Base-by-base conservation (phyloP, 2,888 invertebrate species). In the Agriopis aurantiaria region DNA sequence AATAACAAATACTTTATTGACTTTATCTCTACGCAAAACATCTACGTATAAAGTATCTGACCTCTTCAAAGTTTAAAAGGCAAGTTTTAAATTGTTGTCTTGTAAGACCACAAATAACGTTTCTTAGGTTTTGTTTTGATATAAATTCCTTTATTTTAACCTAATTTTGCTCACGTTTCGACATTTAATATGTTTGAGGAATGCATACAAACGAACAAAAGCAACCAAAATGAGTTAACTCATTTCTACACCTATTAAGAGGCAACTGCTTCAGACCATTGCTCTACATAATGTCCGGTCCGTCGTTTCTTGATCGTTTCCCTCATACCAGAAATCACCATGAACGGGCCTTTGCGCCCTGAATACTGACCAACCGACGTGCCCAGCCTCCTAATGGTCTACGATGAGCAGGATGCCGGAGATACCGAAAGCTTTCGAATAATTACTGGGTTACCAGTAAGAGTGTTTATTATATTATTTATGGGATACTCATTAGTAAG, bases 341-440 rank as follows among this genome's bases (percentile, higher is more conserved):
- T 45, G 63, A 48, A 55, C 51, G 58, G 62, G 7, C n/a, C 12
- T n/a, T 11, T 33, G 52, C 62, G 62, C 33, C 58, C 63, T 58
- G 68, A 45, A 63, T 68, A 64, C 68, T 40, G 46, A 56, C 63
- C 41, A 23, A 45, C 58, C 43, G 56, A 61, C 70, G 68, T 61
- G 66, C 48, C 11, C 23, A 17, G 64, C 58, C 23, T 70, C n/a
- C 17, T 51, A 23, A 65, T 62, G 40, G 51, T 23, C 14, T 52
- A 62, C n/a, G 65, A 63, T 63, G 71, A 61, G 56, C 17, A 69
- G 52, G 65, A 61, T 57, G 17, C 57, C 7, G 51, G 48, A 65
- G 48, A 57, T 40, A 76, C 69, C 70, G 74, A 76, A 73, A 76
- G 66, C 68, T n/a, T 8, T 61, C 23, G 49, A 53, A 67, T 62